Base-by-base conservation (phyloP, 2,888 invertebrate genomes). In the Notodonta ziczac region DNA sequence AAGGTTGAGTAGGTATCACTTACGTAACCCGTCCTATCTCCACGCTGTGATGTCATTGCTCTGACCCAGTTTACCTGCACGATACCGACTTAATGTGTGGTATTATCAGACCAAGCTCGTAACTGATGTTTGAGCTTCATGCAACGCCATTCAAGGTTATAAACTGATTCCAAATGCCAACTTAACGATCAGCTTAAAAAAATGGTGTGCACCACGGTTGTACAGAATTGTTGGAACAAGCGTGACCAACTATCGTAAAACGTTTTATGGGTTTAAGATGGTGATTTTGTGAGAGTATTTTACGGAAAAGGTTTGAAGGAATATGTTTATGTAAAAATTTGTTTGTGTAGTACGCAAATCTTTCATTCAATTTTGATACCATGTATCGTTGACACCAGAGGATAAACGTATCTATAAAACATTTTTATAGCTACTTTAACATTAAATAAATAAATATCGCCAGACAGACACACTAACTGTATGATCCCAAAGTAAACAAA, bases 1-100 rank as follows among this genome's bases (percentile, higher is more conserved):
- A 24, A 24, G 24, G 24, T 24, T 24, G 24, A 24, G 24, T 24
- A 24, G 24, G 24, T 24, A 24, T 24, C 24, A 24, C 24, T 2
- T 24, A 24, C 24, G 24, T 24, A 24, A 2, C 51, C n/a, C 40
- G 42, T 24, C 24, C 46, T 44, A 14, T 39, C 44, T 12, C 10
- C 58, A 59, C 63, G 56, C 62, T 66, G 59, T 74, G 74, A 74
- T 80, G 78, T 78, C 78, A 75, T 78, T 78, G 77, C 77, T 72
- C 75, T 78, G 83, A 73, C 82, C 82, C 69, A 77, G 68, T 78
- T 84, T 76, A 76, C 78, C 74, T 82, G 76, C 77, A 73, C 81
- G 71, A 74, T 75, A 73, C 73, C 65, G 76, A 71, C 68, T 73
- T 75, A 72, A 61, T 62, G 63, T 70, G 60, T 62, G 62, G 62